Evolutionary conservation across 2,113 vertebrate species (phyloP).

Genomic region (Cinclus cinclus): DNA sequence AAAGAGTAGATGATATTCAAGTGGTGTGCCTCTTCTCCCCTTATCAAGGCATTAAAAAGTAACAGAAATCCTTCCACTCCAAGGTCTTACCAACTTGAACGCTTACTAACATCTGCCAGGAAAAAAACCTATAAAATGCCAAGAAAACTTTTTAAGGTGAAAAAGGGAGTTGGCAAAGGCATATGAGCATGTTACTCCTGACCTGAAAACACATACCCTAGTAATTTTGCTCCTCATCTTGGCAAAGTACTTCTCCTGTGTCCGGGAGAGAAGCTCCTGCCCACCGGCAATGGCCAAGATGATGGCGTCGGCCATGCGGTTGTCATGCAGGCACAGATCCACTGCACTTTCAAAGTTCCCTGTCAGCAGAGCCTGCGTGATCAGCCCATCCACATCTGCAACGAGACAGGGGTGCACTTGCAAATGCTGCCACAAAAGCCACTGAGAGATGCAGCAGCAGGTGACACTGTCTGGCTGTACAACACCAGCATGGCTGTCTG

Average conservation of each 20-base stretch:
- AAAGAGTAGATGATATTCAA: not conserved
- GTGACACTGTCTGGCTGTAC: not conserved
- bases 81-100: not conserved
- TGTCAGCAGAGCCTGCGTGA: conserved; percentile 91
- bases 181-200: not conserved
- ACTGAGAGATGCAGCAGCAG: not conserved
- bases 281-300: conserved; percentile 94
- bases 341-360: conserved; percentile 93
- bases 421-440: not conserved
- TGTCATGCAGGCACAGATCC: conserved; percentile 92
- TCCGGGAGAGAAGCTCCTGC: conserved; percentile 86
- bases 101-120: not conserved
- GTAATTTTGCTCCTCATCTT: conserved; percentile 91
- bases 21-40: not conserved
- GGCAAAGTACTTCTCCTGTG: conserved; percentile 91
- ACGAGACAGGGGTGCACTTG: not conserved
- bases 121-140: not conserved
- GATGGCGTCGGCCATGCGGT: conserved; percentile 95
- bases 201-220: conserved; percentile 78
- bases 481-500: rapidly evolving
- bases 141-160: not conserved
- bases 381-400: conserved; percentile 92
- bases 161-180: not conserved
- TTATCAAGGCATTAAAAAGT: not conserved
- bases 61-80: not conserved